Conservation (phyloP, 2,113 vertebrate species). For the Cryptomyrus ogoouensis region DNA sequence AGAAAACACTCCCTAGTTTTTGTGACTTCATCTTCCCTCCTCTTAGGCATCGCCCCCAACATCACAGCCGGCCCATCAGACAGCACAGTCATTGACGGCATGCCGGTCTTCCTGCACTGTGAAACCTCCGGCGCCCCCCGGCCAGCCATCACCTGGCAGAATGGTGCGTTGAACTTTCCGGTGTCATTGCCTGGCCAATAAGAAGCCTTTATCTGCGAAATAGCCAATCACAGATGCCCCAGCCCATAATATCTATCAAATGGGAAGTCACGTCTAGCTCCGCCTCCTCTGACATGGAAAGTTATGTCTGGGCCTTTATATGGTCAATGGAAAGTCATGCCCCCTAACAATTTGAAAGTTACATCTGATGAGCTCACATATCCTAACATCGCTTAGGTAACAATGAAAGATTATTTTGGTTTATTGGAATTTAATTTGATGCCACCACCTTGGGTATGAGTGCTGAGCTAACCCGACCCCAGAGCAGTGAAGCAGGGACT, state of each 20-base stretch:
- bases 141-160: slow-evolving; percentile 97
- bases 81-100: slow-evolving; percentile 91
- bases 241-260: neutral
- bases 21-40: neutral
- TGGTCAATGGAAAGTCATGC: neutral
- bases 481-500: neutral
- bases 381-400: neutral
- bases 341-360: neutral
- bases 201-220: neutral
- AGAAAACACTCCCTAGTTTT: neutral
- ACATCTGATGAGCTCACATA: neutral
- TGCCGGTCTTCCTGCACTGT: slow-evolving; percentile 83
- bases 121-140: slow-evolving; percentile 90
- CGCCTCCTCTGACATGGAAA: neutral
- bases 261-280: neutral
- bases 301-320: neutral
- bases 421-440: neutral
- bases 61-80: slow-evolving; percentile 91
- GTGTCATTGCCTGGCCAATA: neutral
- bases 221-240: neutral
- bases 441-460: neutral
- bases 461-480: neutral
- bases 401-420: neutral
- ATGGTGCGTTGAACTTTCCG: slow-evolving; percentile 59
- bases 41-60: slow-evolving; percentile 89